Base-by-base conservation (phyloP, 2,797 vertebrate genomes). In the Alectoris magna region DNA sequence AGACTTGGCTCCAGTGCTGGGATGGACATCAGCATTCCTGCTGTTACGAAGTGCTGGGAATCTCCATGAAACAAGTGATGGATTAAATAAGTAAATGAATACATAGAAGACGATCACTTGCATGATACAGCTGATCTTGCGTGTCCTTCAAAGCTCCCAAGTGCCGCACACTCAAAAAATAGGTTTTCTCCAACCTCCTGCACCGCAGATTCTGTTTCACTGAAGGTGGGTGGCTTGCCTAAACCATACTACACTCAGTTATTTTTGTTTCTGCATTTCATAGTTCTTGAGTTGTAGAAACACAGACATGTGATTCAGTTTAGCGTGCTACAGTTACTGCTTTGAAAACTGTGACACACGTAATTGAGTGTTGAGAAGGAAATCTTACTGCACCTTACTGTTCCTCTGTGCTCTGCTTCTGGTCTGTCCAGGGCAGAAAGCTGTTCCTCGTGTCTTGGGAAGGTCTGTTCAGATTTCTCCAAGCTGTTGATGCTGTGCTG, bases 181-280 rank as follows among this genome's bases (percentile, higher is more conserved):
- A 14, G 44, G 8, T 59, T 53, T 7, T 62, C 43, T 63, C 13
- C 8, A 14, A 60, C 18, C 26, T 36, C 2, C 14, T 36, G 22
- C 10, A 36, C 23, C 18, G 23, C 72, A 77, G 67, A 7, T 22
- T n/a, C 59, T 23, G 1, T 24, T 56, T 49, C 29, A 34, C 27
- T 14, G 51, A 27, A 51, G 27, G 39, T 22, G 51, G 29, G 21
- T 29, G 64, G 44, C 34, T 77, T 48, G 14, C 36, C 22, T 43
- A 14, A 60, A 51, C 24, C 39, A 29, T 23, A 2, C 34, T 17
- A 6, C 26, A 6, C 22, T 13, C 0, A 0, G 8, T 43, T 46
- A 60, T 58, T 64, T 53, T 23, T 62, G 11, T 41, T 51, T 60
- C 59, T 55, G 14, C 55, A 22, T 46, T 53, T 39, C 5, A 1